Base-by-base conservation (phyloP, 2,888 invertebrate genomes). In the Polydrusus tereticollis region DNA sequence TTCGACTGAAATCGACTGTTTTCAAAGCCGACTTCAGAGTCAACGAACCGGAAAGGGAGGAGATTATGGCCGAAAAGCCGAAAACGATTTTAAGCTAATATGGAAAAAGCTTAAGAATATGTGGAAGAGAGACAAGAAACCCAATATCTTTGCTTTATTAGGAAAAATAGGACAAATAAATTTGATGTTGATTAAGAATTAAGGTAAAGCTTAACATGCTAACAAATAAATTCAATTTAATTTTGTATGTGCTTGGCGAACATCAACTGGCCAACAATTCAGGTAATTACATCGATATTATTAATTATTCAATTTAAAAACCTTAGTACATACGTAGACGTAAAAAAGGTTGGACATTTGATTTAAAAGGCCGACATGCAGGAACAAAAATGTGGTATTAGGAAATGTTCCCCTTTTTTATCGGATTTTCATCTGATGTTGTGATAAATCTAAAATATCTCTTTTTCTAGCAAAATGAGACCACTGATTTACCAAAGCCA, bases 1-100 rank as follows among this genome's bases (percentile, higher is more conserved):
- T 23, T 62, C 12, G 47, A 14, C 20, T 55, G 29, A 45, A 20
- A 50, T 66, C 66, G 29, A 43, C 55, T 66, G 57, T 45, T 68
- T 47, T 59, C 59, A 26, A n/a, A 55, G 29, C 52, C 14, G 52
- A 55, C 50, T 50, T 52, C 62, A 69, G 62, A 62, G 52, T 50
- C 60, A 69, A 69, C 60, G 60, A 69, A 62, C 69, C 60, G 69
- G 69, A 69, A 69, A 69, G 62, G 69, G 69, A 50, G 69, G 59
- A 26, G 45, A 47, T 67, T 65, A 38, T 60, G 50, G 50, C 38
- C 47, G 50, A 33, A 41, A 41, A 36, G 47, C 67, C 67, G 47
- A 68, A 60, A 59, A 60, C 8, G 12, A 55, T 10, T 18, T 29
- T 14, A 29, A 26, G 52, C 7, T 18, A 29, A 55, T 18, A 3